These are phyloP conservation scores for Clangula hyemalis DNA, from an alignment of 2,797 vertebrate species.

Conservation along the genomic window DNA sequence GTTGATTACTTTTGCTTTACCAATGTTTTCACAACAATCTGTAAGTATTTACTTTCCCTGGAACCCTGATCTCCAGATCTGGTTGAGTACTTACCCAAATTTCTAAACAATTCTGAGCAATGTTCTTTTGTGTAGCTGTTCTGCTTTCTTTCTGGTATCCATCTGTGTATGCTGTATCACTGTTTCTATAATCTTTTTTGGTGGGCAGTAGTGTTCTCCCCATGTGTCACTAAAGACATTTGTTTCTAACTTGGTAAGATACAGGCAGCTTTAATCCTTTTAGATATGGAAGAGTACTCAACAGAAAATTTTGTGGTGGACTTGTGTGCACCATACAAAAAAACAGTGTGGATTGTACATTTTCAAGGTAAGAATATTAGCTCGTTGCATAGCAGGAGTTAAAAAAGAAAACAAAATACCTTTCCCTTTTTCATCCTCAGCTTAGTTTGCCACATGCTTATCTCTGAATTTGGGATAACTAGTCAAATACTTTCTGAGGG, in stretches of 20 bases:
- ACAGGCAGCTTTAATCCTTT: neutral
- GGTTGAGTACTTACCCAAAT: neutral
- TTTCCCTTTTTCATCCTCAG: neutral
- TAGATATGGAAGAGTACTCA: neutral
- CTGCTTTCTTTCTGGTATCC: neutral
- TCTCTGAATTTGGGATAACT: neutral
- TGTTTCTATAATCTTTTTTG: neutral
- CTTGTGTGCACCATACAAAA: neutral
- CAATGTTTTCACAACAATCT: conserved; percentile 98
- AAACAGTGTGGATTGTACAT: neutral
- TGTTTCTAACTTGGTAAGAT: neutral
- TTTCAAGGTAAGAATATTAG: neutral
- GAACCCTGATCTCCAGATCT: neutral
- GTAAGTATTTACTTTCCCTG: conserved; percentile 82
- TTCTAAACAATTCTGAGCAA: neutral
- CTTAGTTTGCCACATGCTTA: neutral
- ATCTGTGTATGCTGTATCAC: neutral
- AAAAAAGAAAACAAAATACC: neutral
- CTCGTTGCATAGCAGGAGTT: neutral
- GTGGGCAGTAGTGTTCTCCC: neutral
- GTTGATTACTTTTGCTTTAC: conserved; percentile 99
- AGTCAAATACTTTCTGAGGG: neutral
- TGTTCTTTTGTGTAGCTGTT: neutral
- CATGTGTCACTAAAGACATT: neutral
- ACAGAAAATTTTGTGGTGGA: neutral